Evolutionary conservation across 2,797 vertebrate species (phyloP).

Genomic region (Vireo griseus): DNA sequence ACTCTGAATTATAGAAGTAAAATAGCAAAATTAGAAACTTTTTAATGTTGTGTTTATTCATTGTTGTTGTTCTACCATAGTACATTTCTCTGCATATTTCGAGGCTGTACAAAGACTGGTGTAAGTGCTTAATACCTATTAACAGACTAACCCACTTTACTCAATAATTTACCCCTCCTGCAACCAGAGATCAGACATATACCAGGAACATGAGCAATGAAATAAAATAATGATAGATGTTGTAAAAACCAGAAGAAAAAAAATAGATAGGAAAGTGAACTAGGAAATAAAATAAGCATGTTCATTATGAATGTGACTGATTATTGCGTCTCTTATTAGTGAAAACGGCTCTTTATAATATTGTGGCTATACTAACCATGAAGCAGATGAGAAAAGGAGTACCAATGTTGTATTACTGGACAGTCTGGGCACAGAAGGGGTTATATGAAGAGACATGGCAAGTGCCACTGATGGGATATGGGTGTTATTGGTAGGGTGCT

Average conservation of each 20-base stretch:
- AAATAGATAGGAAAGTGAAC: neutral
- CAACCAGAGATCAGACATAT: conserved; percentile 42
- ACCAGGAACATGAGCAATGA: neutral
- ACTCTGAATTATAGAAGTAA: neutral
- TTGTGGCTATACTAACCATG: conserved; percentile 17
- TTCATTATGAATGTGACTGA: neutral
- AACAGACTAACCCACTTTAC: conserved; percentile 39
- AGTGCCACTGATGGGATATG: neutral
- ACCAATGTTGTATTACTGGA: conserved; percentile 21
- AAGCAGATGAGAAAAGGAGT: conserved; percentile 2
- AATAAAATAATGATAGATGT: neutral
- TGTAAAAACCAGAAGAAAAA: neutral
- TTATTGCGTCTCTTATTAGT: neutral
- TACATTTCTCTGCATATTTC: conserved; percentile 39
- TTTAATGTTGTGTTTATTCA: conserved; percentile 49
- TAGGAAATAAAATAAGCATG: conserved; percentile 23
- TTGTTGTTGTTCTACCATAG: neutral
- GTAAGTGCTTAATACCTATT: conserved; percentile 26
- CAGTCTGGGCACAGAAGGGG: conserved; percentile 44
- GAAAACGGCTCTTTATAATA: conserved; percentile 6
- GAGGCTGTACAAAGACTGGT: conserved; percentile 43
- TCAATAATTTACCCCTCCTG: conserved; percentile 56
- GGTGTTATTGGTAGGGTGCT: neutral
- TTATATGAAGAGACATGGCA: neutral
- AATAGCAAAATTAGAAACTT: conserved; percentile 7